A percentile compares a stretch with the other conserved stretches of the same genome.
These are phyloP conservation scores for Melieria picta DNA, from an alignment of 2,888 invertebrate genomes.

Conservation along the genomic window DNA sequence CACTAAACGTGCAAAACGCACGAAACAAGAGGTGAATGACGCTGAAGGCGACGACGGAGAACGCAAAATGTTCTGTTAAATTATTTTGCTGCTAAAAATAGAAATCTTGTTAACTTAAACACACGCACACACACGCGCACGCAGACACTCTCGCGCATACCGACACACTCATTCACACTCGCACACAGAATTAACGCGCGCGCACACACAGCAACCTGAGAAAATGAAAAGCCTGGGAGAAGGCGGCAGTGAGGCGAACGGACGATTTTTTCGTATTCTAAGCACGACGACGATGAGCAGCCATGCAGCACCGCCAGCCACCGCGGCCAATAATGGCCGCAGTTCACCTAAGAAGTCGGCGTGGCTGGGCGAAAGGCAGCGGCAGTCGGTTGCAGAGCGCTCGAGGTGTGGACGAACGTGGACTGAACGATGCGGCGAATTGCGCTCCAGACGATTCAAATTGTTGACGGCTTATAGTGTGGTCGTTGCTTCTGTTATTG, in stretches of 20 bases:
- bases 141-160: slow-evolving; percentile 8
- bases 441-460: not conserved
- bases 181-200: too few relatives aligned
- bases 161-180: not conserved
- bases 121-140: not conserved
- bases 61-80: slow-evolving; percentile 15
- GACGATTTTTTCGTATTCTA: too few relatives aligned
- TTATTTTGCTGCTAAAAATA: slow-evolving; percentile 26
- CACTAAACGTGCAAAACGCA: not conserved
- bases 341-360: too few relatives aligned
- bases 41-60: not conserved
- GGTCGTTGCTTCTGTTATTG: not conserved
- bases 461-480: not conserved
- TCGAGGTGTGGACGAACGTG: not conserved
- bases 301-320: too few relatives aligned
- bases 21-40: not conserved
- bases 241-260: too few relatives aligned
- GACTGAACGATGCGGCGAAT: too few relatives aligned
- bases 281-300: too few relatives aligned
- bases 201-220: too few relatives aligned
- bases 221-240: too few relatives aligned
- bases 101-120: slow-evolving; percentile 27
- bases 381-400: not conserved
- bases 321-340: too few relatives aligned
- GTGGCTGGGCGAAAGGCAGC: too few relatives aligned